Conservation (phyloP, 2,797 vertebrate genomes). For the Tangara arthus region DNA sequence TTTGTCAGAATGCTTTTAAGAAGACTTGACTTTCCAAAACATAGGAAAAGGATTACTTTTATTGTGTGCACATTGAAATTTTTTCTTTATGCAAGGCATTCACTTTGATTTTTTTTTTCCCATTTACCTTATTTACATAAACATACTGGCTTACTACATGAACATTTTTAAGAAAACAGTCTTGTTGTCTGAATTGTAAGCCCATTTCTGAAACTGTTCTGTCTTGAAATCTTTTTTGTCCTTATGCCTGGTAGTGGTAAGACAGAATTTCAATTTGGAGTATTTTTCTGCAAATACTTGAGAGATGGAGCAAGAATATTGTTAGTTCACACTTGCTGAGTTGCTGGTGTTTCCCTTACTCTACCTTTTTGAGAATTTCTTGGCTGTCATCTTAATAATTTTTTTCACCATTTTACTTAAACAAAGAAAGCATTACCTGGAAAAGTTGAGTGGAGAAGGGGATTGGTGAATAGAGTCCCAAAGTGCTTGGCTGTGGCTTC, state of each 20-base stretch:
- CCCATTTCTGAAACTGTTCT: not conserved
- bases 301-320: not conserved
- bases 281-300: not conserved
- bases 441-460: not conserved
- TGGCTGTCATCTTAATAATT: not conserved
- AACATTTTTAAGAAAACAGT: not conserved
- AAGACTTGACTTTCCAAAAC: not conserved
- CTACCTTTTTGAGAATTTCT: not conserved
- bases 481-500: not conserved
- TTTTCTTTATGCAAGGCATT: not conserved
- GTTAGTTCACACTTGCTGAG: not conserved
- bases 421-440: not conserved
- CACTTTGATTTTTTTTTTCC: not conserved
- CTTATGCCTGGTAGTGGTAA: not conserved
- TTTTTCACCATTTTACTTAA: not conserved
- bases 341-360: not conserved
- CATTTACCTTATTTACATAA: not conserved
- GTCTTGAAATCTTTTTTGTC: not conserved
- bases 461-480: not conserved
- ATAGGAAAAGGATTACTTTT: not conserved
- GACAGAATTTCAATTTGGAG: fast-evolving
- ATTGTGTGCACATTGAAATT: fast-evolving
- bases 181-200: not conserved
- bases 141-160: not conserved
- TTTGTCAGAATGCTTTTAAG: not conserved